Evolutionary conservation across 1,140 invertebrate species (phyloP).

Genomic region (Acromyrmex echinatior): DNA sequence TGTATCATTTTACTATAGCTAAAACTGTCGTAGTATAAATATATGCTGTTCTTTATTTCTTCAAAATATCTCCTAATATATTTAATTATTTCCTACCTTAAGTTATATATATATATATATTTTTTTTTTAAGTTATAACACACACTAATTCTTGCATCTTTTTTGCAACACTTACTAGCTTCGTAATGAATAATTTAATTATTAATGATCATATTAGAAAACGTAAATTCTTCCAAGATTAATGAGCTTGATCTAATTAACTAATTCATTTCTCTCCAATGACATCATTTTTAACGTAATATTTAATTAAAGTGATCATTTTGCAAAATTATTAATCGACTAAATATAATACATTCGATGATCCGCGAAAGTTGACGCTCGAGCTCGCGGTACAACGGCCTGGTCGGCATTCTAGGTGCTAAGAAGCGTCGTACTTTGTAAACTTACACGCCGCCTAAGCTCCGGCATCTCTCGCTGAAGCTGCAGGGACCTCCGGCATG

Average conservation of each 20-base stretch:
- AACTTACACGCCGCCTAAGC: conserved; percentile 71
- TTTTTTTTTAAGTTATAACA: not conserved
- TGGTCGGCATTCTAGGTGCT: conserved; percentile 1
- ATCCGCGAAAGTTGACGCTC: conserved; percentile 26
- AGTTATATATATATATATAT: not conserved
- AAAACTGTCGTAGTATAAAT: not conserved
- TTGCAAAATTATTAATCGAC: conserved; percentile 16
- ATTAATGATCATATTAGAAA: not conserved
- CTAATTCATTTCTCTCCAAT: not conserved
- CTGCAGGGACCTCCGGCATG: conserved; percentile 68
- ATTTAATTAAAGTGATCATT: not conserved
- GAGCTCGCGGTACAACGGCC: not conserved
- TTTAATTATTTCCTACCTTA: not conserved
- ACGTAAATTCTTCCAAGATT: not conserved
- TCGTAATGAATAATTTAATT: too few relatives aligned
- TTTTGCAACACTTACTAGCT: not conserved
- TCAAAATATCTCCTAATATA: not conserved
- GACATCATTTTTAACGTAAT: not conserved
- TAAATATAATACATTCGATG: not conserved
- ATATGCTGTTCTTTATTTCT: not conserved
- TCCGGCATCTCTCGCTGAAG: conserved; percentile 63
- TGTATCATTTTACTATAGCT: not conserved
- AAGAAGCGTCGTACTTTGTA: conserved; percentile 67
- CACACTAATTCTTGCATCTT: not conserved
- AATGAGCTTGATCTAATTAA: not conserved